A percentile compares a stretch with the other conserved stretches of the same genome.
Conservation (phyloP, 2,888 invertebrate genomes). For the Hartigia nigra region DNA sequence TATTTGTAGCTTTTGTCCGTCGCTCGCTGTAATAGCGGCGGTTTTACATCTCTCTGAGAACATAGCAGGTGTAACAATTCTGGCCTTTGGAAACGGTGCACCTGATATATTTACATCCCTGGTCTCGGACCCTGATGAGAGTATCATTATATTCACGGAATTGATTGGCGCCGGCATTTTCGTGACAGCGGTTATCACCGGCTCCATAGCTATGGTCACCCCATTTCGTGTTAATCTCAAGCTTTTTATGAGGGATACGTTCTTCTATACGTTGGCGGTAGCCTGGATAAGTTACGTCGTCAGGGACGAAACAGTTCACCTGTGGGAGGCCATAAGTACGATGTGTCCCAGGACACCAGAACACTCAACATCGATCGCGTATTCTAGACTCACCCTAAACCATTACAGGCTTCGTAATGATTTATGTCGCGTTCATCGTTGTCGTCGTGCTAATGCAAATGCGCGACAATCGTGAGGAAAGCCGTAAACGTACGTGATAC, state of each 20-base stretch:
- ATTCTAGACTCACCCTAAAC: slow-evolving; percentile 1
- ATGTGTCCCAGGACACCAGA: background rate
- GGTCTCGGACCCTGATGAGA: slow-evolving; percentile 66
- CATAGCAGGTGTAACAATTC: slow-evolving; percentile 75
- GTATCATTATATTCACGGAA: slow-evolving; percentile 64
- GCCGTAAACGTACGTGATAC: slow-evolving; percentile 41
- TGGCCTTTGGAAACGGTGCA: slow-evolving; percentile 79
- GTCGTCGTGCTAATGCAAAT: slow-evolving; percentile 65
- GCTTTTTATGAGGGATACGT: slow-evolving; percentile 52
- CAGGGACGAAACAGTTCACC: slow-evolving; percentile 63
- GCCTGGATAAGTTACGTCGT: slow-evolving; percentile 68
- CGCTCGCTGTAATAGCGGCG: slow-evolving; percentile 66
- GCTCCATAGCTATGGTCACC: slow-evolving; percentile 68
- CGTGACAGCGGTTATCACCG: slow-evolving; percentile 71
- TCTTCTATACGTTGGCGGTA: slow-evolving; percentile 62
- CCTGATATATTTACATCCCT: slow-evolving; percentile 76
- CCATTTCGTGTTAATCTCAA: slow-evolving; percentile 66
- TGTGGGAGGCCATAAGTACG: slow-evolving; percentile 67
- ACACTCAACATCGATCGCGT: background rate
- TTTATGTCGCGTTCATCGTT: slow-evolving; percentile 66
- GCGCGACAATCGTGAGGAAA: slow-evolving; percentile 46
- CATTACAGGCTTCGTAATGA: slow-evolving; percentile 62
- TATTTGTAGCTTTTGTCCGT: slow-evolving; percentile 68
- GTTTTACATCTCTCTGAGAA: slow-evolving; percentile 68
- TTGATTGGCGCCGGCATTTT: slow-evolving; percentile 72